A percentile compares a stretch with the other conserved stretches of the same genome.
Conservation (phyloP, 2,888 invertebrate genomes). For the Agonopterix arenella region DNA sequence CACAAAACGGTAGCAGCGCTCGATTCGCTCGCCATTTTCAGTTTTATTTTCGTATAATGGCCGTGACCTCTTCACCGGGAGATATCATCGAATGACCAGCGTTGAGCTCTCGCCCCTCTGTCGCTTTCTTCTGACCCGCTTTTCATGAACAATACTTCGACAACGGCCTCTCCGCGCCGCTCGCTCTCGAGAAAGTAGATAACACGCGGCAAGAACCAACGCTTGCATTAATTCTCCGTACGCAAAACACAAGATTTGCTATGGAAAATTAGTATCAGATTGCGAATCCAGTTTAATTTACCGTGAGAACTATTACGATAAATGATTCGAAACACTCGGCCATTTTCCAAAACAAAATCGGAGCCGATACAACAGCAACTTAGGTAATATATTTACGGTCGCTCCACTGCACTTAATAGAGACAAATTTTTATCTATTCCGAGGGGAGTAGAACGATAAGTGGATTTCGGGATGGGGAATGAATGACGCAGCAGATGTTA, state of each 20-base stretch:
- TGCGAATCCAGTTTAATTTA: slow-evolving; percentile 27
- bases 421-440: slow-evolving; percentile 33
- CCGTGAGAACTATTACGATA: slow-evolving; percentile 31
- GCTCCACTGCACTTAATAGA: slow-evolving; percentile 28
- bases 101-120: slow-evolving; percentile 43
- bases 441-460: slow-evolving; percentile 25
- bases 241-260: slow-evolving; percentile 23
- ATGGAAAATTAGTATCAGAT: slow-evolving; percentile 33
- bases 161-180: slow-evolving; percentile 33
- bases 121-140: slow-evolving; percentile 75
- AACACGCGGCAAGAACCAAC: slow-evolving; percentile 43
- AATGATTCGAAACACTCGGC: slow-evolving; percentile 14
- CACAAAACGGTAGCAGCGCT: slow-evolving; percentile 43
- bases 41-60: slow-evolving; percentile 49
- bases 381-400: slow-evolving; percentile 18
- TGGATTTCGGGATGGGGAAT: slow-evolving; percentile 28
- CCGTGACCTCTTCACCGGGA: slow-evolving; percentile 69
- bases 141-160: slow-evolving; percentile 73
- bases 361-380: slow-evolving; percentile 18
- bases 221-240: slow-evolving; percentile 34
- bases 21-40: slow-evolving; percentile 29
- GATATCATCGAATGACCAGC: slow-evolving; percentile 63
- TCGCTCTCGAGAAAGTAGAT: slow-evolving; percentile 64
- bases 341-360: slow-evolving; percentile 21
- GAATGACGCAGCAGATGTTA: slow-evolving; percentile 46